Evolutionary conservation across 2,797 vertebrate genomes (phyloP), one percentile per base, ranked within the genome.

Genomic region (Lutra lutra): DNA sequence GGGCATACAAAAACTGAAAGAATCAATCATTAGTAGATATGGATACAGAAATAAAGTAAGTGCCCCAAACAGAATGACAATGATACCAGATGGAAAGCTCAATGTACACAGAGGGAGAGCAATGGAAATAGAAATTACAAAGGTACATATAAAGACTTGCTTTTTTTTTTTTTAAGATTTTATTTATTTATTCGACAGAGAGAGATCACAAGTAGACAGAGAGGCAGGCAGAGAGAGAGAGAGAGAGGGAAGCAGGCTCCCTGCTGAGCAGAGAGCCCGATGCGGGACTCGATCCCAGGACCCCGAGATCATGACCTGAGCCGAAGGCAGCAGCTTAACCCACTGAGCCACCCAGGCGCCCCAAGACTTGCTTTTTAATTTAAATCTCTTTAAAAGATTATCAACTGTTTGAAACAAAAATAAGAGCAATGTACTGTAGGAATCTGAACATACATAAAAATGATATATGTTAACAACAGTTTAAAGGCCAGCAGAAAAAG

Each of bases 1-100:
- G 83, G 43, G 78, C 14, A 78, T 40, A 94, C 27, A 92, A 84
- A 90, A 86, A 80, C 40, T 90, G 4, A 66, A 85, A 96, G 29
- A 96, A 66, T 73, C 80, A 66, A 87, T 86, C 38, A 68, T 48
- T 48, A 94, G 2, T 27, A 94, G 32, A 78, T 2, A 27, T 83
- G 7, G 10, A 9, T 51, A 86, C 46, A 62, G 27, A 84, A 90
- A 83, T 86, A 75, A 77, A 68, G 29, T 40, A 70, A 27, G 13
- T 46, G 25, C 38, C 32, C 93, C 46, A 72, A 78, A 95, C 3
- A 95, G 56, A 88, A 89, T 66, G 38, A 48, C 94, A 80, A 77
- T 56, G 6, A 40, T 23, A 87, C 27, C 46, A 91, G 60, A 62
- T 8, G 38, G 23, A 93, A 93, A 75, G 5, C 23, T 75, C n/a